phyloP scores from a whole-genome alignment of 2,797 vertebrate species.

The Gymnothorax javanicus region DNA sequence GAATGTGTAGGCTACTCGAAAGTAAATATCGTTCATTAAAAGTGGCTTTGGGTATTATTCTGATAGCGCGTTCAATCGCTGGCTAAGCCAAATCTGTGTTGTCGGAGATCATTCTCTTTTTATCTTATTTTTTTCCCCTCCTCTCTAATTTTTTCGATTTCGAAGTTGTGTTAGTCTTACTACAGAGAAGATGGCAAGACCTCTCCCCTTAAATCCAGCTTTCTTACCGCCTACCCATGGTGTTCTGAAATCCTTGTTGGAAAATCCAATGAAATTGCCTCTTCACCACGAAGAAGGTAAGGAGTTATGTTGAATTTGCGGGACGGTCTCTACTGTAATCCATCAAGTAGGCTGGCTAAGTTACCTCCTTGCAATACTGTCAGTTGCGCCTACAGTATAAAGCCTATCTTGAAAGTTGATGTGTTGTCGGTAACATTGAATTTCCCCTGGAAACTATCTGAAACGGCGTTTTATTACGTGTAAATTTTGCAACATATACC shows the following conservation, averaged over 20 bases:
- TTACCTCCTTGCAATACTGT: not conserved
- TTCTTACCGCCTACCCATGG: conserved; percentile 84
- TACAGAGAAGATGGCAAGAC: conserved; percentile 77
- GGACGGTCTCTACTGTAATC: too few species aligned
- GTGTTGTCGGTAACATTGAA: not conserved
- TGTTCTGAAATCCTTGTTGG: conserved; percentile 86
- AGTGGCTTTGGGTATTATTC: conserved; percentile 29
- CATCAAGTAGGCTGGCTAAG: not conserved
- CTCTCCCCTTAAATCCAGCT: conserved; percentile 77
- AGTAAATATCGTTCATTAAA: conserved; percentile 29
- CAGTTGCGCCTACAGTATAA: too few species aligned
- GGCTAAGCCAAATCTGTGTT: not conserved
- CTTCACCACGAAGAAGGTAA: conserved; percentile 84
- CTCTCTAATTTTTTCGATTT: conserved; percentile 23
- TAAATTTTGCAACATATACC: not conserved
- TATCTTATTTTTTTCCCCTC: not conserved
- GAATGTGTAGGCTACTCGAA: not conserved
- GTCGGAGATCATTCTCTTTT: not conserved
- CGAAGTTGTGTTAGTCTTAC: conserved; percentile 18
- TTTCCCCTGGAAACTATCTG: not conserved
- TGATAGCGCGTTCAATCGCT: conserved; percentile 16
- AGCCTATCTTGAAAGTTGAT: not conserved
- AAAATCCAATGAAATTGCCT: conserved; percentile 85
- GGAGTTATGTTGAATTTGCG: not conserved
- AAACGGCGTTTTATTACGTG: not conserved